A percentile compares a stretch with the other conserved stretches of the same genome.
Evolutionary conservation across 2,888 invertebrate species (phyloP).

Genomic region (Stratiomys singularior): DNA sequence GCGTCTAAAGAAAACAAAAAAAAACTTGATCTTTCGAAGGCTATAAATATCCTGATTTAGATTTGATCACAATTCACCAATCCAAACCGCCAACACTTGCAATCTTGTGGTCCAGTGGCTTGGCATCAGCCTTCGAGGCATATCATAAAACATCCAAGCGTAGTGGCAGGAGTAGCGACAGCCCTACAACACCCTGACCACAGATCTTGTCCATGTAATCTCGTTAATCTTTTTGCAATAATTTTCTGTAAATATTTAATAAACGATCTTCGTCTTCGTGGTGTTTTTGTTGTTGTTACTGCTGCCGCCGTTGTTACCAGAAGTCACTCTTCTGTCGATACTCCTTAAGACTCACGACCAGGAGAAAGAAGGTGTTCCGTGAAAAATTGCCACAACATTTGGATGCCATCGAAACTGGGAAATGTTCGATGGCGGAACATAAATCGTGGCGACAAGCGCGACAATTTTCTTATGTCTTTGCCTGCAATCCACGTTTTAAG

Average conservation of each 20-base stretch:
- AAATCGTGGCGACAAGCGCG: conserved; percentile 30
- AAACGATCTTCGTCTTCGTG: background rate
- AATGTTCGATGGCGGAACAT: conserved; percentile 23
- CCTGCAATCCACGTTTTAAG: background rate
- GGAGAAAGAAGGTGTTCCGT: background rate
- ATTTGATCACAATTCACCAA: too few species aligned
- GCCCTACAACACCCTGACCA: conserved; percentile 13
- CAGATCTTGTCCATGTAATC: conserved; percentile 1
- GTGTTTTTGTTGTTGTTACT: background rate
- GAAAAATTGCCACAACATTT: conserved; percentile 29
- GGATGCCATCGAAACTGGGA: conserved; percentile 25
- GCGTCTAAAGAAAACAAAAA: too few species aligned
- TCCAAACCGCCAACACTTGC: too few species aligned
- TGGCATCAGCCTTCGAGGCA: conserved; percentile 1
- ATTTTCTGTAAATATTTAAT: conserved; percentile 33
- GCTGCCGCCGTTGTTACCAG: background rate
- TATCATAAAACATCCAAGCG: background rate
- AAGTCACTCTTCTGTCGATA: background rate
- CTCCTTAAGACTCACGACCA: background rate
- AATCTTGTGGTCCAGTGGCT: too few species aligned
- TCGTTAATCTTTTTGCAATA: conserved; percentile 30
- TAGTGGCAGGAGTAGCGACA: conserved; percentile 10
- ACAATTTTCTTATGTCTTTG: conserved; percentile 21
- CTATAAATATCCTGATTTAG: too few species aligned
- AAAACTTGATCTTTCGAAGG: too few species aligned